Evolutionary conservation across 1,140 invertebrate species (phyloP), one percentile per base, ranked within the genome.

Genomic region (Drosophila persimilis): DNA sequence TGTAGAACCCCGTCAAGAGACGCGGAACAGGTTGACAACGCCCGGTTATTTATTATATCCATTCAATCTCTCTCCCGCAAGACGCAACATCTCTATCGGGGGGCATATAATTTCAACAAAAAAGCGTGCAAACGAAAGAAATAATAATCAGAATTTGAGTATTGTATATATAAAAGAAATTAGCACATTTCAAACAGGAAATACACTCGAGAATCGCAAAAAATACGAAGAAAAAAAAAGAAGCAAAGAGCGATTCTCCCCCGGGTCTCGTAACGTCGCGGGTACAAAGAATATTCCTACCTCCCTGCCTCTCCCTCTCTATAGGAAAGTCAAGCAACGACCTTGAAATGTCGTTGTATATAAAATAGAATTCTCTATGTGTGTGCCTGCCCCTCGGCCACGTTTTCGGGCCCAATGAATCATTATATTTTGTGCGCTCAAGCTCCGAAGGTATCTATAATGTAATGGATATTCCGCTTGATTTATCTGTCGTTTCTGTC

Each of bases 161-260:
- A 11, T 15, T 4, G 20, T 55, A 55, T 59, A 58, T 59, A 58
- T 17, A 59, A 35, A 62, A 60, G 41, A 63, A 63, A 63, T 63
- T 63, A 60, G 31, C 60, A 63, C 55, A 63, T 46, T 45, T 45
- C 55, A 35, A 63, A 63, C 43, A 63, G 55, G 41, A 60, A 63
- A 63, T 46, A 63, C 55, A n/a, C 26, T 62, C 26, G 35, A 44
- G 24, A 62, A 59, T 6, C 59, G 6, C 59, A 35, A 35, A 9
- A 35, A 35, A 31, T 31, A 31, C 7, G 7, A 35, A 35, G 9
- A 13, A 39, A 39, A 39, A n/a, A 63, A 39, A 39, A n/a, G 60
- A 63, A 46, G n/a, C 60, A 29, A 60, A 60, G 41, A 63, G 17
- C 41, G 26, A 11, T 39, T 39, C 11, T 13, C 3, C 35, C 35